phyloP scores from a whole-genome alignment of 1,140 invertebrate species.

The Sitophilus oryzae region DNA sequence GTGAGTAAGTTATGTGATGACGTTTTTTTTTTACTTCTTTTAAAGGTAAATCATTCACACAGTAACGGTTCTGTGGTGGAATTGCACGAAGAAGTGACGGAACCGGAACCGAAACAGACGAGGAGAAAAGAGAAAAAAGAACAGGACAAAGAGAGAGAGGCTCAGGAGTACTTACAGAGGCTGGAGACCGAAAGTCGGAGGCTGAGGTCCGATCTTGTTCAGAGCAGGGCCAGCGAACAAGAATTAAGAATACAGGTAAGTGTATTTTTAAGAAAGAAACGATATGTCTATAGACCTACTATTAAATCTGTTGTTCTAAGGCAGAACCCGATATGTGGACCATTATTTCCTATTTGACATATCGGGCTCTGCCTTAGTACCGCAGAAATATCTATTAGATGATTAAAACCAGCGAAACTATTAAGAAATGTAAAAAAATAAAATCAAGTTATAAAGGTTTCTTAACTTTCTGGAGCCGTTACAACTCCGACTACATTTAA shows the following conservation, averaged over 20 bases:
- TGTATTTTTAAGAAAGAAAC: neutral
- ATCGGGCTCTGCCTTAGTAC: no score
- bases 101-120: conserved; percentile 22
- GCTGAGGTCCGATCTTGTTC: conserved; percentile 71
- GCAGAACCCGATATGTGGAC: no score
- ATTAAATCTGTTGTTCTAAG: neutral
- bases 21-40: neutral
- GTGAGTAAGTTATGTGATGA: no score
- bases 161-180: conserved; percentile 45
- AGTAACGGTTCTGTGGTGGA: conserved; percentile 35
- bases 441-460: no score
- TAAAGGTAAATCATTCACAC: conserved; percentile 35
- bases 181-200: conserved; percentile 71
- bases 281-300: neutral
- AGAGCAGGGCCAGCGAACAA: conserved; percentile 72
- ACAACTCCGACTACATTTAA: no score
- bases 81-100: conserved; percentile 17
- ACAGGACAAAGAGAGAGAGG: conserved; percentile 51
- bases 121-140: conserved; percentile 47
- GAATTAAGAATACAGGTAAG: conserved; percentile 78
- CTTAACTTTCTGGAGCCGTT: no score
- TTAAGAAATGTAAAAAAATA: no score
- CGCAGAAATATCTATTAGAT: no score
- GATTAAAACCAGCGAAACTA: no score
- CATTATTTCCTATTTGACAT: no score